Base-by-base conservation (phyloP, 2,888 invertebrate genomes). In the Athalia cordata region DNA sequence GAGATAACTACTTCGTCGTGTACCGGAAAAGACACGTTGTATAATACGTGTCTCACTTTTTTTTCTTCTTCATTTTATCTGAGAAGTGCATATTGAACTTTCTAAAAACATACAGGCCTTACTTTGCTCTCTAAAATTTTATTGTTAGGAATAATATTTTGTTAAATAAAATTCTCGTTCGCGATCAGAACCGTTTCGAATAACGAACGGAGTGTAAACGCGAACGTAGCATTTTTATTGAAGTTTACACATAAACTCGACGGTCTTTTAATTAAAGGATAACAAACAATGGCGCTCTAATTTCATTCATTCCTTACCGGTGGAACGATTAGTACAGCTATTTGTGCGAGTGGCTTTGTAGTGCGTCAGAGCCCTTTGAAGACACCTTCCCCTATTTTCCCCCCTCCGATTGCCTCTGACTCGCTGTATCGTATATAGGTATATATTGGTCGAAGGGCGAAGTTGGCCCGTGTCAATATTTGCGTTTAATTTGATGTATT, bases 401-500 rank as follows among this genome's bases (percentile, higher is more conserved):
- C 5, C 7, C 49, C 9, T 49, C 5, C 11, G 5, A 29, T 43
- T 50, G 47, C 74, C 59, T 59, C n/a, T 61, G 29, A 57, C 62
- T 68, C 47, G 72, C 61, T 72, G 45, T 61, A 45, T 70, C 61
- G 70, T 79, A 80, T 81, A 80, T 82, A 78, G 29, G 29, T 29
- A 29, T 29, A 29, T 29, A 82, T 81, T 79, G 74, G 62, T 57
- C 75, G 77, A 52, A 45, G 62, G 75, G 77, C 55, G 76, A 15
- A 72, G 77, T 62, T 75, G 75, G 79, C 79, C 79, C 80, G 75
- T 80, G 80, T 80, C 79, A 83, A 81, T 83, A 82, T 83, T 83
- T 82, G 79, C 83, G 76, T 83, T 83, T 81, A 81, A 82, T 83
- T 83, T 81, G 80, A 80, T 79, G 79, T 81, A 81, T 83, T 83